phyloP scores from a whole-genome alignment of 2,888 invertebrate genomes.

The Rambutsinella grinnellia region DNA sequence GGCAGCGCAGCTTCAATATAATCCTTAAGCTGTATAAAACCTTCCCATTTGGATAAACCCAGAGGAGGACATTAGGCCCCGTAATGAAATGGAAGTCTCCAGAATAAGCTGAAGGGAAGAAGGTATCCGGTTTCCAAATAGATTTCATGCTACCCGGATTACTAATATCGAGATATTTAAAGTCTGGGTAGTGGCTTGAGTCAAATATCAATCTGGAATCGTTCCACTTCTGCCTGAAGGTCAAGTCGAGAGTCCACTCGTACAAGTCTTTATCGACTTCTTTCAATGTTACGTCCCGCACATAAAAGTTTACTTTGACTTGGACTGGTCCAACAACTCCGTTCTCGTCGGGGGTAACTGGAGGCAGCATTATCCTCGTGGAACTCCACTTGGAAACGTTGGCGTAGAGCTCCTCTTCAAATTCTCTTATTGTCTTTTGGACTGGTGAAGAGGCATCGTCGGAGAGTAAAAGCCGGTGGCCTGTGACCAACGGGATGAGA shows the following conservation, averaged over 20 bases:
- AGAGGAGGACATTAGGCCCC: not conserved
- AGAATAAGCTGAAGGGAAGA: not conserved
- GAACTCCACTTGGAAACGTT: not conserved
- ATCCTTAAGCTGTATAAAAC: not conserved
- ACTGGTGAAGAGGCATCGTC: not conserved
- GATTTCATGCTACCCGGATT: not conserved
- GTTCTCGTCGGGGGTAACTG: not conserved
- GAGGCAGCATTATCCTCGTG: not conserved
- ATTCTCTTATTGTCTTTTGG: not conserved
- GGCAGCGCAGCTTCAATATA: not conserved
- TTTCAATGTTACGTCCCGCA: not conserved
- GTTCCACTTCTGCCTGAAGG: not conserved
- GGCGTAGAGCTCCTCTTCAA: not conserved
- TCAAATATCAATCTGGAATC: not conserved
- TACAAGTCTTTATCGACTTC: not conserved
- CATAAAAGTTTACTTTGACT: slow-evolving; percentile 1
- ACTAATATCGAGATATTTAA: not conserved
- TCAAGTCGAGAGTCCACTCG: not conserved
- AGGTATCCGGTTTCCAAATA: slow-evolving; percentile 2
- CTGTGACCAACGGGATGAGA: not conserved
- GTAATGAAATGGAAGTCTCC: not conserved
- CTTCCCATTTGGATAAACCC: slow-evolving; percentile 13
- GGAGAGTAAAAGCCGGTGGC: not conserved
- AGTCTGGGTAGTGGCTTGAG: not conserved
- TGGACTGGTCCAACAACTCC: not conserved